Evolutionary conservation across 2,888 invertebrate genomes (phyloP), one percentile per base, ranked within the genome.

Genomic region (Scaptomyza cyrtandrae): DNA sequence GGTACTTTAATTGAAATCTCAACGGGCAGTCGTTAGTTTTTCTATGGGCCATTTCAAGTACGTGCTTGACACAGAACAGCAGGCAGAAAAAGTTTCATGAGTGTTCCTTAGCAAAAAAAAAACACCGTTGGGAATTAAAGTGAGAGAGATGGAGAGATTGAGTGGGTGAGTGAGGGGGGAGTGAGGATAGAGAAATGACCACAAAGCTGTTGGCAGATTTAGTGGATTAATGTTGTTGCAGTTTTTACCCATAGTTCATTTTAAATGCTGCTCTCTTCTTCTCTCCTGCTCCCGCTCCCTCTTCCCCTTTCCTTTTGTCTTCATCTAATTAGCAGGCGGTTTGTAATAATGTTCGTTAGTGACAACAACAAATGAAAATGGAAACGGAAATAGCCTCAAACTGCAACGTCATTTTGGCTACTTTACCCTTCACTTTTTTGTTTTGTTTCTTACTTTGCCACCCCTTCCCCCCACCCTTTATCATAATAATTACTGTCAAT

Each of bases 1-100:
- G 19, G 56, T 62, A 66, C 72, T 74, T 87, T 85, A 84, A 84
- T 84, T 84, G 83, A 84, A 84, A 84, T 87, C 83, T 79, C 74
- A 70, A 71, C 75, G 59, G 49, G 60, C 71, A 69, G 64, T 56
- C 69, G 59, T 66, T 65, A 58, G 60, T 59, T 77, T 79, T 61
- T 75, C 70, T 67, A 37, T 24, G 37, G 77, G 45, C 58, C 83
- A 87, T 79, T 85, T 76, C 46, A 58, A 87, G 87, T 79, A 86
- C 87, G 83, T 83, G 87, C 87, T 71, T 72, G 68, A 80, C 43
- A 63, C 39, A 31, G 61, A 52, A 33, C 33, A 46, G 39, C 52
- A 27, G 49, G 19, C 27, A 27, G 27, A 1, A 27, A 19, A 33
- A 33, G 19, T 5, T 33, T 19, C 35, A 35, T n/a, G 35, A 49